These are phyloP conservation scores for Eristalis arbustorum DNA, from an alignment of 2,888 invertebrate species.

Conservation along the genomic window DNA sequence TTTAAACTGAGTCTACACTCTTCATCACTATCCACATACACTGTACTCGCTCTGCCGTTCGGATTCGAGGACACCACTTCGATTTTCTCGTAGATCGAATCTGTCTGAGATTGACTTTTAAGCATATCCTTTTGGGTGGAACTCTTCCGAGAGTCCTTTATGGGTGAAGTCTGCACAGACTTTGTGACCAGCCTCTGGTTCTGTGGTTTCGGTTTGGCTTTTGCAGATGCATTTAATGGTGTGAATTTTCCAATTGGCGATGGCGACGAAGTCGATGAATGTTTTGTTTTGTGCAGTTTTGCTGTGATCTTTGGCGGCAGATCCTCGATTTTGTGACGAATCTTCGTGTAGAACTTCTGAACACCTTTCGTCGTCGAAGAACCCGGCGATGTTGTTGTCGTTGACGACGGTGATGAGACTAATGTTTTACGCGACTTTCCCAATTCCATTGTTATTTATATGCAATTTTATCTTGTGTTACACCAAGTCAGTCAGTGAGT, in stretches of 20 bases:
- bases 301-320: slow-evolving; percentile 77
- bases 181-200: slow-evolving; percentile 55
- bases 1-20: slow-evolving; percentile 76
- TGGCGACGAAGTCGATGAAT: slow-evolving; percentile 72
- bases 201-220: slow-evolving; percentile 28
- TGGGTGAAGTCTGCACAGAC: slow-evolving; percentile 57
- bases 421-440: slow-evolving; percentile 59
- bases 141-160: slow-evolving; percentile 43
- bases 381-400: slow-evolving; percentile 15
- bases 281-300: slow-evolving; percentile 77
- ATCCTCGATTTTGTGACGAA: slow-evolving; percentile 80
- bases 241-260: slow-evolving; percentile 60
- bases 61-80: slow-evolving; percentile 69
- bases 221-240: slow-evolving; percentile 25
- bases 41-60: slow-evolving; percentile 59
- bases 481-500: slow-evolving; percentile 14
- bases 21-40: slow-evolving; percentile 77
- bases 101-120: slow-evolving; percentile 49
- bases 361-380: slow-evolving; percentile 72
- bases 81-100: slow-evolving; percentile 63
- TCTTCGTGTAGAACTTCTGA: slow-evolving; percentile 77
- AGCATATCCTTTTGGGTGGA: slow-evolving; percentile 37
- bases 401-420: slow-evolving; percentile 35
- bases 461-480: neutral
- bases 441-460: slow-evolving; percentile 63